These are phyloP conservation scores for Tiliqua scincoides DNA, from an alignment of 2,113 vertebrate genomes.

Conservation along the genomic window DNA sequence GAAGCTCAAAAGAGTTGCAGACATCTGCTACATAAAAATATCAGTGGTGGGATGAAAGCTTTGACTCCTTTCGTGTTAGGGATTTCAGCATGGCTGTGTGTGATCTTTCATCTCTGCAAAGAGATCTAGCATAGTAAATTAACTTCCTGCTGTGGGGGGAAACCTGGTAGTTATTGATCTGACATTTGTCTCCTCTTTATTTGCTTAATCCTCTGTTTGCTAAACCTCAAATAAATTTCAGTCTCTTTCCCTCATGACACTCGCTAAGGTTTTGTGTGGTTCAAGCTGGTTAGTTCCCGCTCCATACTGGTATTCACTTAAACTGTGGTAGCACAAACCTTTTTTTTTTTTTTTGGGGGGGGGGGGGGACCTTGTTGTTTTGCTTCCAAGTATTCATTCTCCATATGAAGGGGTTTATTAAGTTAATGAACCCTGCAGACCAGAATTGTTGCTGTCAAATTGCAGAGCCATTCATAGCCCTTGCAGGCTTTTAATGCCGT, in stretches of 20 bases:
- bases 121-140: constrained; percentile 14
- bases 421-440: constrained; percentile 72
- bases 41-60: constrained; percentile 4
- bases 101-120: constrained; percentile 35
- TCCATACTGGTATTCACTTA: constrained; percentile 53
- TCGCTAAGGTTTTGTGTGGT: constrained; percentile 31
- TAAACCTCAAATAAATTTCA: constrained; percentile 35
- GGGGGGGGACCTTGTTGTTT: constrained; percentile 72
- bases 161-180: constrained; percentile 11
- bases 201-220: constrained; percentile 49
- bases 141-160: neutral
- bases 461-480: constrained; percentile 1
- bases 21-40: neutral
- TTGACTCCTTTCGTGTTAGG: constrained; percentile 9
- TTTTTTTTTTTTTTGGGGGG: too few relatives aligned
- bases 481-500: neutral
- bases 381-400: constrained; percentile 64
- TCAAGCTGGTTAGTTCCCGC: constrained; percentile 27
- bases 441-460: constrained; percentile 39
- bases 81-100: constrained; percentile 10
- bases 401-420: constrained; percentile 65
- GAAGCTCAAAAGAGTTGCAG: constrained; percentile 9
- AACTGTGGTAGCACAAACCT: constrained; percentile 58
- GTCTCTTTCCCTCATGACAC: constrained; percentile 13
- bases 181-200: constrained; percentile 36